phyloP scores from a whole-genome alignment of 2,113 vertebrate species.

The Neogobius melanostomus region DNA sequence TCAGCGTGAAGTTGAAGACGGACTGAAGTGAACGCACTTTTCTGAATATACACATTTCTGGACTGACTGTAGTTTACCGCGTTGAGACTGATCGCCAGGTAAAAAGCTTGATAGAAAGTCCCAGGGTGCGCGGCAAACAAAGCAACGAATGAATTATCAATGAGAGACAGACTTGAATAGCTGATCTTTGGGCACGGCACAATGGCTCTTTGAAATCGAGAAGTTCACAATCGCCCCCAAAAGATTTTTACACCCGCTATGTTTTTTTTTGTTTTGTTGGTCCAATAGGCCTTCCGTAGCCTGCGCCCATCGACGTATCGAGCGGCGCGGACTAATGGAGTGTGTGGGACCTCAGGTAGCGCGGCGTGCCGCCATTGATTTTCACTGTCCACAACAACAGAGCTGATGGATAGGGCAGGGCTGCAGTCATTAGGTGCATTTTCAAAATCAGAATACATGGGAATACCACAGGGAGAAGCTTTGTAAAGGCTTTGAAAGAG shows the following conservation, averaged over 20 bases:
- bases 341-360: conserved; percentile 74
- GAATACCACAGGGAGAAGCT: conserved; percentile 11
- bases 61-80: background rate
- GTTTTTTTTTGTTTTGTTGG: background rate
- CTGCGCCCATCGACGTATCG: conserved; percentile 70
- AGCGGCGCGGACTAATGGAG: conserved; percentile 76
- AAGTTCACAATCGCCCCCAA: conserved; percentile 68
- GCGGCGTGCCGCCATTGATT: conserved; percentile 72
- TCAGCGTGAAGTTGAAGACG: too few relatives aligned
- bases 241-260: conserved; percentile 51
- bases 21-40: too few relatives aligned
- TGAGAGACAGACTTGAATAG: conserved; percentile 64
- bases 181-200: conserved; percentile 66
- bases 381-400: conserved; percentile 62
- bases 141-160: conserved; percentile 63
- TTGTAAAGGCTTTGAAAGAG: conserved; percentile 8
- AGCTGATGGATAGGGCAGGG: conserved; percentile 65
- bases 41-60: background rate
- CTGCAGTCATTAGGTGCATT: conserved; percentile 65
- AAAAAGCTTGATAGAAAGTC: conserved; percentile 38
- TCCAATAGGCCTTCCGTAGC: conserved; percentile 50
- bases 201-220: conserved; percentile 67
- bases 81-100: too few relatives aligned
- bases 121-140: conserved; percentile 32
- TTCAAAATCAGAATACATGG: conserved; percentile 48